These are phyloP conservation scores for Lycopodina hypogea DNA, from an alignment of 37 sponge, comb jelly and placozoan genomes.

Conservation along the genomic window DNA sequence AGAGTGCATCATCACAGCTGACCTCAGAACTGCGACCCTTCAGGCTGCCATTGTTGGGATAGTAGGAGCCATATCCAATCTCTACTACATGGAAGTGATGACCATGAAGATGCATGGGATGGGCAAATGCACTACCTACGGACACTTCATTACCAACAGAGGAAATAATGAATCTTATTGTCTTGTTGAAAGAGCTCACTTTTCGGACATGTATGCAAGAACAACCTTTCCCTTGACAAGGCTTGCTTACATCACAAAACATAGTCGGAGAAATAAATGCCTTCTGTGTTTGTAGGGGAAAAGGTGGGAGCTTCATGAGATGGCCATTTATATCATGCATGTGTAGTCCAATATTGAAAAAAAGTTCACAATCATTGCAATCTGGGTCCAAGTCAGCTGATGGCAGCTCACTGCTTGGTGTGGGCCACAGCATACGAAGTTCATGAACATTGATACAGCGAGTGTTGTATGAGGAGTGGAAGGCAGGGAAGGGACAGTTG, in stretches of 20 bases:
- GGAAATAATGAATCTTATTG: conserved; percentile 22
- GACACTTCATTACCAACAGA: conserved; percentile 14
- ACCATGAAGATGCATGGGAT: conserved; percentile 80
- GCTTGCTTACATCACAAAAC: background rate
- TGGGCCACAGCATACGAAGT: conserved; percentile 20
- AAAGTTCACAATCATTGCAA: conserved; percentile 21
- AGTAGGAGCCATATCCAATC: conserved; percentile 55
- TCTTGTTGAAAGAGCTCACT: conserved; percentile 10
- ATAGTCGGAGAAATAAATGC: background rate
- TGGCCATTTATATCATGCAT: conserved; percentile 2
- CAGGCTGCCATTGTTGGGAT: conserved; percentile 17
- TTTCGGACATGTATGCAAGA: conserved; percentile 22
- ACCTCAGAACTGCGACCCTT: background rate
- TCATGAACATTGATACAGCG: conserved; percentile 45
- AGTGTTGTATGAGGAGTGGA: conserved; percentile 41
- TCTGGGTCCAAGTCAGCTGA: background rate
- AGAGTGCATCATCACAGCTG: conserved; percentile 14
- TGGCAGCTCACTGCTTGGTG: conserved; percentile 23
- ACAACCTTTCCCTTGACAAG: conserved; percentile 4
- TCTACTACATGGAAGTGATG: conserved; percentile 67
- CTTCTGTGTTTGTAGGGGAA: conserved; percentile 20
- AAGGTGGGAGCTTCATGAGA: conserved; percentile 13
- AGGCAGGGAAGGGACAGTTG: conserved; percentile 72
- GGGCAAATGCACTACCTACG: conserved; percentile 3
- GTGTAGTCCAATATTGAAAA: conserved; percentile 50